A percentile compares a stretch with the other conserved stretches of the same genome.
phyloP scores from a whole-genome alignment of 2,888 invertebrate species.

The Pilophorus perplexus region DNA sequence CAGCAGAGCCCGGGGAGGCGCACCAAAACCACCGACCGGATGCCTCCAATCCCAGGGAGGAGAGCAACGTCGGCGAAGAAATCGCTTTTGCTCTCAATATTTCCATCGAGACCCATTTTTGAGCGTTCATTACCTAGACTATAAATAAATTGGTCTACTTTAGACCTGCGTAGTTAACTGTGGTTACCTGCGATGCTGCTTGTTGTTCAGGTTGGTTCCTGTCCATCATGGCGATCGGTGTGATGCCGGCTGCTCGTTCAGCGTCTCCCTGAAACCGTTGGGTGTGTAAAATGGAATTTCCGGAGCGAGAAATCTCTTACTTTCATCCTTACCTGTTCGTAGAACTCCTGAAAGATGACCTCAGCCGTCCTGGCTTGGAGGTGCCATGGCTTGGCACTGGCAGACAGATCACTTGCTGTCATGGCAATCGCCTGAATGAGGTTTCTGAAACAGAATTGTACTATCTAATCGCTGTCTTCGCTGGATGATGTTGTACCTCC shows the following conservation, averaged over 20 bases:
- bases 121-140: too few species aligned
- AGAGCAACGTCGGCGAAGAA: too few species aligned
- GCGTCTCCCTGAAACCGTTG: constrained; percentile 59
- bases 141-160: too few species aligned
- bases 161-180: too few species aligned
- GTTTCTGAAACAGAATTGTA: constrained; percentile 55
- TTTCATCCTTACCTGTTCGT: constrained; percentile 58
- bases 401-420: constrained; percentile 81
- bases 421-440: constrained; percentile 73
- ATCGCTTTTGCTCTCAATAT: too few species aligned
- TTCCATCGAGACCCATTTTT: too few species aligned
- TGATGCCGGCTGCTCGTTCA: constrained; percentile 64
- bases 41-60: too few species aligned
- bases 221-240: constrained; percentile 80
- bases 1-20: too few species aligned
- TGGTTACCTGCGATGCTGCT: constrained; percentile 71
- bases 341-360: constrained; percentile 80
- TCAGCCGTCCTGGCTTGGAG: constrained; percentile 75
- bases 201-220: constrained; percentile 69
- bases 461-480: too few species aligned
- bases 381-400: constrained; percentile 81
- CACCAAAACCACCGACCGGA: too few species aligned
- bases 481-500: too few species aligned
- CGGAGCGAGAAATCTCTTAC: background rate
- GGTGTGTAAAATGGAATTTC: background rate